Conservation (phyloP, 2,797 vertebrate genomes). For the Brachyalestes nurse region DNA sequence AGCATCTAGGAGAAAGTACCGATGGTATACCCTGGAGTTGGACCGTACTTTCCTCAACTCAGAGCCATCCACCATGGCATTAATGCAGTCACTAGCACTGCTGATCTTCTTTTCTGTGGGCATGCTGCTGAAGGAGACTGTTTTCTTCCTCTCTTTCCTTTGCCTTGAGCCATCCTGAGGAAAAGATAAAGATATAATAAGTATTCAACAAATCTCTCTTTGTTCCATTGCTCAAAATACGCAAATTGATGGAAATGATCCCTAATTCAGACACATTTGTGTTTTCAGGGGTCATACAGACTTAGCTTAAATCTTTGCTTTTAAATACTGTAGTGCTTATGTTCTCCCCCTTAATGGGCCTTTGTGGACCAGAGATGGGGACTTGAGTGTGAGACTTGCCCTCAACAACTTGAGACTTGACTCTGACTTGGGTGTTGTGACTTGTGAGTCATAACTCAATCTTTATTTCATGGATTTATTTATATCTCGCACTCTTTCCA, state of each 20-base stretch:
- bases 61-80: constrained; percentile 94
- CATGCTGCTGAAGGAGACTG: constrained; percentile 98
- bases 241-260: background rate
- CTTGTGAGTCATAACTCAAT: too few species aligned
- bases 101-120: constrained; percentile 98
- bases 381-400: too few species aligned
- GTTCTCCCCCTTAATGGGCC: background rate
- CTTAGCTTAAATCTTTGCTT: too few species aligned
- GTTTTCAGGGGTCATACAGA: background rate
- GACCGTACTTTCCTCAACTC: constrained; percentile 96
- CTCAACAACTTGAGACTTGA: too few species aligned
- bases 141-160: constrained; percentile 95
- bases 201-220: background rate
- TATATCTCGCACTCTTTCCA: too few species aligned
- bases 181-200: constrained; percentile 36
- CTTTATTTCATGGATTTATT: too few species aligned
- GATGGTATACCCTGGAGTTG: constrained; percentile 93
- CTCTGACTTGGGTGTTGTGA: too few species aligned
- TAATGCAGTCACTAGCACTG: constrained; percentile 95
- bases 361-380: background rate
- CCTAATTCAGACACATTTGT: background rate
- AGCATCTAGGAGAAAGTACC: constrained; percentile 94
- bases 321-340: too few species aligned
- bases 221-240: background rate
- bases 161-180: constrained; percentile 92